Conservation (phyloP, 2,113 vertebrate species). For the Chaetura pelagica region DNA sequence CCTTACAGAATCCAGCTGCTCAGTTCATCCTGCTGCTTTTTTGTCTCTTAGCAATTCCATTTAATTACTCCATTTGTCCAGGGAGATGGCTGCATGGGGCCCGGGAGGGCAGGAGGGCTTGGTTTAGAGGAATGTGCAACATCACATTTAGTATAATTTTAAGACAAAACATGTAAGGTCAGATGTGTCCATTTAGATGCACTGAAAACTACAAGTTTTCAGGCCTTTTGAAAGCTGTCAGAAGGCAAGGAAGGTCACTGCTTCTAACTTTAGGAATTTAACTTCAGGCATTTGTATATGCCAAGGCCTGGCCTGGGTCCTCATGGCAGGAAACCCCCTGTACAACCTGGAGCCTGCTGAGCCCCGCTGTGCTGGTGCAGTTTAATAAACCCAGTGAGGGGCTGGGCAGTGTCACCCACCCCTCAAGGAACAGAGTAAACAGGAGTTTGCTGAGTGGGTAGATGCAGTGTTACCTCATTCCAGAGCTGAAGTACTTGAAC, state of each 20-base stretch:
- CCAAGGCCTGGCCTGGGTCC: not conserved
- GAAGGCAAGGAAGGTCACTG: not conserved
- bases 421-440: not conserved
- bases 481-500: not conserved
- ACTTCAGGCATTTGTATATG: not conserved
- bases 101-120: not conserved
- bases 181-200: not conserved
- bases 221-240: not conserved
- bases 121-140: not conserved
- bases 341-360: fast-evolving
- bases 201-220: not conserved
- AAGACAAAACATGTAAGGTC: not conserved
- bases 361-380: not conserved
- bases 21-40: not conserved
- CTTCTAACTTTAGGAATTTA: not conserved
- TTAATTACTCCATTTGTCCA: not conserved
- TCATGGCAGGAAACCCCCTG: not conserved
- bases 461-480: not conserved
- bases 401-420: not conserved
- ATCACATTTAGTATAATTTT: not conserved
- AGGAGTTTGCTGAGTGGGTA: not conserved
- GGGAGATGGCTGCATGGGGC: not conserved
- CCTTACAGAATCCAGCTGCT: not conserved
- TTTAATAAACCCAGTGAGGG: not conserved
- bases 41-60: not conserved